phyloP scores from a whole-genome alignment of 2,888 invertebrate species.

The Anarsia innoxiella region DNA sequence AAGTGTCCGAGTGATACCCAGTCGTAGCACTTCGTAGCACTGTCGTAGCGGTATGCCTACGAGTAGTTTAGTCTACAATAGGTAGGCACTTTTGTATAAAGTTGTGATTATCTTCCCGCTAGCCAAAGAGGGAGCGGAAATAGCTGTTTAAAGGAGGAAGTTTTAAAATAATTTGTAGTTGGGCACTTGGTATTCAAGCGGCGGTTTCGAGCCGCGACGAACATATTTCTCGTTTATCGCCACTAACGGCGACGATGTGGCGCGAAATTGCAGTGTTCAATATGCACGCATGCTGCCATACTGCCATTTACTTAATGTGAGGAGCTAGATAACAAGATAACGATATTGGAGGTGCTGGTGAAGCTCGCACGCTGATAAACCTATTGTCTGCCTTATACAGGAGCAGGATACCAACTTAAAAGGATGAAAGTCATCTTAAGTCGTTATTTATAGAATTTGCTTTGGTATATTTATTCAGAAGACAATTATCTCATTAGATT shows the following conservation, averaged over 20 bases:
- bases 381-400: conserved; percentile 4
- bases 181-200: conserved; percentile 55
- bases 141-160: conserved; percentile 2
- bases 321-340: conserved; percentile 22
- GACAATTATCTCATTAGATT: too few relatives aligned
- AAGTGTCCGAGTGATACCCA: too few relatives aligned
- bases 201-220: conserved; percentile 29
- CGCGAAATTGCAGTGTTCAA: conserved; percentile 49
- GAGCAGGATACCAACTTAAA: too few relatives aligned
- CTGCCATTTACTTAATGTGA: conserved; percentile 31
- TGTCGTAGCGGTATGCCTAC: too few relatives aligned
- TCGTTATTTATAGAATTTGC: too few relatives aligned
- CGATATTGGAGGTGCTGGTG: conserved; percentile 17
- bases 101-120: neutral
- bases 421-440: too few relatives aligned
- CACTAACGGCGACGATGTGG: conserved; percentile 42
- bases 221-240: conserved; percentile 69
- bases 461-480: too few relatives aligned
- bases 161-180: conserved; percentile 54
- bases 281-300: conserved; percentile 36
- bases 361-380: neutral
- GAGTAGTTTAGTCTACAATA: too few relatives aligned
- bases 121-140: neutral
- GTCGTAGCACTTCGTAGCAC: too few relatives aligned
- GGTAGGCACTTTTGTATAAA: too few relatives aligned